Evolutionary conservation across 2,888 invertebrate species (phyloP), one percentile per base, ranked within the genome.

Genomic region (Chloroclysta siterata): DNA sequence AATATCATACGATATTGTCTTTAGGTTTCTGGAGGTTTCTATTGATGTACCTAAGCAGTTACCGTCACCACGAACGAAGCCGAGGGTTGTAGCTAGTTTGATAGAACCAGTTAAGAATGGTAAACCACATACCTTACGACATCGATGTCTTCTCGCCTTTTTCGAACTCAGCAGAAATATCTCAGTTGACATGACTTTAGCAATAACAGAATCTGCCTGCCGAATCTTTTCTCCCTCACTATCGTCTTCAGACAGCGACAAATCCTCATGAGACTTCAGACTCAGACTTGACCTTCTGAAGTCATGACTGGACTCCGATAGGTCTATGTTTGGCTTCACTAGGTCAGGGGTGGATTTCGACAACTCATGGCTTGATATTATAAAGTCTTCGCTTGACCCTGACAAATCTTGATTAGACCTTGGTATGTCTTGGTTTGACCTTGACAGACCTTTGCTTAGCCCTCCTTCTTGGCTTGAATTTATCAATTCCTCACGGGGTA

Each of bases 121-220:
- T 39, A 36, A 36, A 36, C 29, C 17, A 46, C 61, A 52, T 76
- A 90, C 90, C 85, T 89, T 91, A 65, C 80, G 82, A 69, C 75
- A 82, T 55, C 70, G 81, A 47, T 81, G 76, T 39, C 73, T 77
- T 44, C 73, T 77, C 2, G 75, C 76, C 15, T 70, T 74, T 59
- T 80, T 81, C 0, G 81, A 66, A 17, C 79, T 72, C 11, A 75
- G 53, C n/a, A 83, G 76, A 65, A 91, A 91, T 51, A 87, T 74
- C 51, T 86, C 80, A 61, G 84, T 88, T 0, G 85, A 80, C 77
- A 89, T 85, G 0, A 90, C 86, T 67, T 87, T 89, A 0, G 88
- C 87, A 41, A 91, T 85, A 4, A 90, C 85, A 0, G 82, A 81
- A 54, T 89, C 84, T 0, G 88, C 89, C 28, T 79, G 72, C 17